Conservation (phyloP, 1,140 invertebrate species). For the Formica exsecta region DNA sequence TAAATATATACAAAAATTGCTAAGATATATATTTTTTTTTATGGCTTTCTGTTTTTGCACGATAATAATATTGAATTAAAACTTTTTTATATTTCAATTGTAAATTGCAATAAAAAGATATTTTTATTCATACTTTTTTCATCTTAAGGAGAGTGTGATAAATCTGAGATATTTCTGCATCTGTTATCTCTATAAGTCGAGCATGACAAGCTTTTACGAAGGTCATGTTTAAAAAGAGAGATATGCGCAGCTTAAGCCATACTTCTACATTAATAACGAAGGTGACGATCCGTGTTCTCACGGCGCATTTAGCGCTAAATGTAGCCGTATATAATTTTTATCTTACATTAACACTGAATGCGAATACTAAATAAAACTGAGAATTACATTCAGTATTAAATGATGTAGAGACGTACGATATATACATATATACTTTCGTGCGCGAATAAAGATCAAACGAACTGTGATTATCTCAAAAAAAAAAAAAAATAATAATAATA, state of each 20-base stretch:
- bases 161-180: slow-evolving; percentile 5
- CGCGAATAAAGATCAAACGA: background rate
- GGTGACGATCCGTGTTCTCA: slow-evolving; percentile 44
- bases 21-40: background rate
- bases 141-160: background rate
- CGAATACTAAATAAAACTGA: slow-evolving; percentile 13
- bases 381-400: slow-evolving; percentile 3
- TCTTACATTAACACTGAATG: slow-evolving; percentile 44
- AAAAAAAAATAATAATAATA: too few relatives aligned
- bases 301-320: slow-evolving; percentile 45
- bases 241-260: slow-evolving; percentile 41
- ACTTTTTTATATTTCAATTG: background rate
- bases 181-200: slow-evolving; percentile 36
- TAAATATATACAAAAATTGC: background rate
- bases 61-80: background rate
- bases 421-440: background rate
- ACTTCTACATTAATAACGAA: slow-evolving; percentile 36
- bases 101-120: background rate
- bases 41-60: background rate
- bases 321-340: slow-evolving; percentile 47
- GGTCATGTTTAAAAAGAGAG: slow-evolving; percentile 56
- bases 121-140: background rate
- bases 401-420: background rate
- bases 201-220: slow-evolving; percentile 48
- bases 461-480: background rate